Percentiles rank a stretch among this genome's conserved stretches.
These are phyloP conservation scores for Phrixothrix hirtus DNA, from an alignment of 2,888 invertebrate species.

Conservation along the genomic window DNA sequence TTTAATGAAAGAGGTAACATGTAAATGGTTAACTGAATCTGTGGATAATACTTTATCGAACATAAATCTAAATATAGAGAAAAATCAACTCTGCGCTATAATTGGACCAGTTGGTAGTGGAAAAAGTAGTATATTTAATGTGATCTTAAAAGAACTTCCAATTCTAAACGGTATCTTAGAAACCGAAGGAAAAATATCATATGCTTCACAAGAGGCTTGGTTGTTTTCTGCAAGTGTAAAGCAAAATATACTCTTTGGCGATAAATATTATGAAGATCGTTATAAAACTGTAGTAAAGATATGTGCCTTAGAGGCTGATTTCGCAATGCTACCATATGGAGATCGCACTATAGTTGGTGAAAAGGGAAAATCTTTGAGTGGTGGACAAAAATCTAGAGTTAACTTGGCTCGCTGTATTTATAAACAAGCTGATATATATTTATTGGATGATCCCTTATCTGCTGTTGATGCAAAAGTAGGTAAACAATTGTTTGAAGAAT, in stretches of 20 bases:
- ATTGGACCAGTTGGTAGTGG: conserved; percentile 74
- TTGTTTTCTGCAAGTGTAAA: conserved; percentile 63
- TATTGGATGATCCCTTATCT: conserved; percentile 80
- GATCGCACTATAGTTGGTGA: conserved; percentile 82
- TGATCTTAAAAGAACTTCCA: conserved; percentile 57
- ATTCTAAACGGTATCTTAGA: conserved; percentile 53
- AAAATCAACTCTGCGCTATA: conserved; percentile 59
- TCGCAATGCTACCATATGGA: conserved; percentile 73
- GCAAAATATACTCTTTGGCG: conserved; percentile 80
- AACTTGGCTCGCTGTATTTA: conserved; percentile 79
- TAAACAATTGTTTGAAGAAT: conserved; percentile 72
- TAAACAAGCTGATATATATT: conserved; percentile 75
- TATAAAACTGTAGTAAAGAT: conserved; percentile 66
- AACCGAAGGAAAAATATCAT: conserved; percentile 60
- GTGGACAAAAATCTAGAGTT: conserved; percentile 84
- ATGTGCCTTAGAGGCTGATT: conserved; percentile 70
- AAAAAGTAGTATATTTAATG: conserved; percentile 60
- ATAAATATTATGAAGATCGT: conserved; percentile 61
- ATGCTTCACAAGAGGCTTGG: conserved; percentile 70
- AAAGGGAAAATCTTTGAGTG: conserved; percentile 77
- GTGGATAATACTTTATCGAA: conserved; percentile 12
- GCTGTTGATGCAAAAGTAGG: conserved; percentile 82
- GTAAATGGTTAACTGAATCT: conserved; percentile 64
- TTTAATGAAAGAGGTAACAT: conserved; percentile 64
- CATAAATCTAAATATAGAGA: conserved; percentile 53